Conservation (phyloP, 1,140 invertebrate species). For the Mylabris phalerata region DNA sequence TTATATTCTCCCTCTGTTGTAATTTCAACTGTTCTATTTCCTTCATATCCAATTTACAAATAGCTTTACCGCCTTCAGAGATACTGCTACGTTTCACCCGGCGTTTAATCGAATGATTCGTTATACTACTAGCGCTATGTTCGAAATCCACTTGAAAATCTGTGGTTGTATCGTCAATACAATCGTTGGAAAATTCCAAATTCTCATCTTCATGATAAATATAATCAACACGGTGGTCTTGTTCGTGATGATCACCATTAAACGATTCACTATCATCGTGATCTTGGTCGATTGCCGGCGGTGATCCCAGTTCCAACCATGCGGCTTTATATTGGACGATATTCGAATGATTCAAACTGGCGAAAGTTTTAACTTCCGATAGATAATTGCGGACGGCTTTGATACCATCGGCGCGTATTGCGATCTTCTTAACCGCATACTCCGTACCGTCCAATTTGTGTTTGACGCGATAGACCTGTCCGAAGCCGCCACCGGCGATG, state of each 20-base stretch:
- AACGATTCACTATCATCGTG: slow-evolving; percentile 10
- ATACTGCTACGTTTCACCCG: slow-evolving; percentile 25
- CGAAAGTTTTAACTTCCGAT: slow-evolving; percentile 72
- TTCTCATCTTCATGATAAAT: slow-evolving; percentile 16
- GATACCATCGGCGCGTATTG: slow-evolving; percentile 54
- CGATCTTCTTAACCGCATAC: slow-evolving; percentile 79
- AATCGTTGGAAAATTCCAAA: slow-evolving; percentile 20
- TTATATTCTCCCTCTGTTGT: slow-evolving; percentile 42
- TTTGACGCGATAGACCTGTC: slow-evolving; percentile 50
- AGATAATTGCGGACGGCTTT: slow-evolving; percentile 55
- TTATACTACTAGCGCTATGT: slow-evolving; percentile 19
- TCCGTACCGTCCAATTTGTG: slow-evolving; percentile 66
- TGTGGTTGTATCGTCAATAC: slow-evolving; percentile 10
- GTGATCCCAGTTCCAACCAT: slow-evolving; percentile 59
- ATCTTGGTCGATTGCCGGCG: slow-evolving; percentile 13
- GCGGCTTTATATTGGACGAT: slow-evolving; percentile 79
- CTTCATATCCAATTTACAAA: slow-evolving; percentile 34
- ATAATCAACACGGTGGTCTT: slow-evolving; percentile 9
- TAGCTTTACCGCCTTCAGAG: slow-evolving; percentile 36
- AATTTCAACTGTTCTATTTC: slow-evolving; percentile 24
- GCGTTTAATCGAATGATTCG: slow-evolving; percentile 9
- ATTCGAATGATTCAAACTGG: slow-evolving; percentile 70
- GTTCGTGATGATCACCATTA: slow-evolving; percentile 9
- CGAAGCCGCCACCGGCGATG: slow-evolving; percentile 72
- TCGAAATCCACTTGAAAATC: slow-evolving; percentile 27